Evolutionary conservation across 2,888 invertebrate genomes (phyloP).

Genomic region (Polymixis flavicincta): DNA sequence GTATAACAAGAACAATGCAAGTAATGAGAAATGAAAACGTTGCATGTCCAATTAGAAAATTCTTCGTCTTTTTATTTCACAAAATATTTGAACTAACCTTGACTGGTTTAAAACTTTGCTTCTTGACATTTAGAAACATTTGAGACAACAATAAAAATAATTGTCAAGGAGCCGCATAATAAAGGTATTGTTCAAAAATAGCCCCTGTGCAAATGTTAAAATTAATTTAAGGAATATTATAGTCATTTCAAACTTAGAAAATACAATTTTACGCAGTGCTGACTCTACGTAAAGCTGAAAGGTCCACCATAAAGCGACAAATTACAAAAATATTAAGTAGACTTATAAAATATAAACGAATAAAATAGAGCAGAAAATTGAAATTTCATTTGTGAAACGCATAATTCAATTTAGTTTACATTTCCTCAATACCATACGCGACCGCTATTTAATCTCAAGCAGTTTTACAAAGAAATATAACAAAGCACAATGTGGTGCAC

Average conservation of each 20-base stretch:
- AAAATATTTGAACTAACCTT: slow-evolving; percentile 56
- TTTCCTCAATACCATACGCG: slow-evolving; percentile 38
- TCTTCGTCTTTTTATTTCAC: slow-evolving; percentile 39
- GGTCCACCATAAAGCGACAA: accelerated
- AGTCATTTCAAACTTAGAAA: not conserved
- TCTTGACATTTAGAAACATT: slow-evolving; percentile 48
- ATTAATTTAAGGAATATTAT: slow-evolving; percentile 3
- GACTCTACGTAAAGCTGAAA: not conserved
- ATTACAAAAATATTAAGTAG: not conserved
- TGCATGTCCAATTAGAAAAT: slow-evolving; percentile 59
- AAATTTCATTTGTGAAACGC: not conserved
- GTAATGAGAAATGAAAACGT: slow-evolving; percentile 52
- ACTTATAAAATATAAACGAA: not conserved
- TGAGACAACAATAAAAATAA: slow-evolving; percentile 38
- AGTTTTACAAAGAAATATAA: slow-evolving; percentile 58
- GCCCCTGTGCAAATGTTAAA: slow-evolving; percentile 9
- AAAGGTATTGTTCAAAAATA: slow-evolving; percentile 34
- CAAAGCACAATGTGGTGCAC: slow-evolving; percentile 50
- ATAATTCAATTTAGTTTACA: slow-evolving; percentile 30
- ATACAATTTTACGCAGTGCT: not conserved
- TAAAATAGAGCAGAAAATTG: slow-evolving; percentile 7
- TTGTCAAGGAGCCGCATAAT: slow-evolving; percentile 37
- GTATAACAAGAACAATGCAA: slow-evolving; percentile 41
- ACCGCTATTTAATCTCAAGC: slow-evolving; percentile 41
- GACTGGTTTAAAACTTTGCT: slow-evolving; percentile 36